Percentiles rank a stretch among this genome's conserved stretches.
phyloP scores from a whole-genome alignment of 2,888 invertebrate genomes.

The Aelia acuminata region DNA sequence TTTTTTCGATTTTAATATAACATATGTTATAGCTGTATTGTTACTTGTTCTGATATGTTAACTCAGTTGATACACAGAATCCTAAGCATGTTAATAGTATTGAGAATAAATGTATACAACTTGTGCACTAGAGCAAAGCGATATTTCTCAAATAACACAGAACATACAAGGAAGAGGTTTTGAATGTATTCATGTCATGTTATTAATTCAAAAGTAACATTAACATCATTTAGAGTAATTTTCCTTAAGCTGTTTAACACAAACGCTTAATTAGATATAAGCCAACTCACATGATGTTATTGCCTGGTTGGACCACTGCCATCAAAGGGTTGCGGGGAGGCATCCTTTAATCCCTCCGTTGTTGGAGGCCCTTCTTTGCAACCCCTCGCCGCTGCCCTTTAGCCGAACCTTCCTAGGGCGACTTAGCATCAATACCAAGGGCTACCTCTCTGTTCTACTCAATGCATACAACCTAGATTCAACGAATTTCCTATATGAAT shows the following conservation, averaged over 20 bases:
- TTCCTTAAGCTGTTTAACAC: not conserved
- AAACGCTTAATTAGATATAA: not conserved
- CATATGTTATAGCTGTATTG: no score
- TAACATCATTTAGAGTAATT: not conserved
- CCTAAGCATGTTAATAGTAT: no score
- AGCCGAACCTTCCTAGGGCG: not conserved
- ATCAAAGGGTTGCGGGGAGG: not conserved
- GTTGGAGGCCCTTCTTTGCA: constrained; percentile 6
- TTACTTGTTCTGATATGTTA: no score
- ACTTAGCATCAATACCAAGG: not conserved
- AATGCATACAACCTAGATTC: not conserved
- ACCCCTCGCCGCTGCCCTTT: not conserved
- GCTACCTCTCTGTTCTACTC: not conserved
- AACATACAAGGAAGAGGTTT: not conserved
- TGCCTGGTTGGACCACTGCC: not conserved
- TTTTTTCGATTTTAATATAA: no score
- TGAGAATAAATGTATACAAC: no score
- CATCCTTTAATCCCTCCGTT: constrained; percentile 30
- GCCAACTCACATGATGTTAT: not conserved
- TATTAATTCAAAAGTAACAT: not conserved
- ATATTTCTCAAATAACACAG: not conserved
- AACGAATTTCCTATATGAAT: not conserved
- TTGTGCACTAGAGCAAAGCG: no score
- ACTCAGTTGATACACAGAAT: no score
- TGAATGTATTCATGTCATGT: not conserved